These are phyloP conservation scores for Parnassius orleans DNA, from an alignment of 2,888 invertebrate genomes.

Conservation along the genomic window DNA sequence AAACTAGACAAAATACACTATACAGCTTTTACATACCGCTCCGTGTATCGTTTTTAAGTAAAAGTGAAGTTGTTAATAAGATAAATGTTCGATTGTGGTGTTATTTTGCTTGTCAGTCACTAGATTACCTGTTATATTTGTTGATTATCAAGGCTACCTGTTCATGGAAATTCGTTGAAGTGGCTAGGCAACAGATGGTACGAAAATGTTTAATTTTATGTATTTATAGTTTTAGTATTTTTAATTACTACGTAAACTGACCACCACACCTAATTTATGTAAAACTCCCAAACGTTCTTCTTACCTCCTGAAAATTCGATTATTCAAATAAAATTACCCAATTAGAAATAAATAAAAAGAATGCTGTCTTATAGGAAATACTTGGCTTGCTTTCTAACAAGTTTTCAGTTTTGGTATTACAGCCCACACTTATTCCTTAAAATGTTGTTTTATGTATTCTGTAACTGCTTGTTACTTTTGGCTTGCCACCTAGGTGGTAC, in stretches of 20 bases:
- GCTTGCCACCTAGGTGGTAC: slow-evolving; percentile 8
- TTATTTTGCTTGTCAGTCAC: slow-evolving; percentile 28
- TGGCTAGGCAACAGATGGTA: slow-evolving; percentile 35
- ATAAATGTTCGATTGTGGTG: slow-evolving; percentile 31
- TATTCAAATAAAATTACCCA: not conserved
- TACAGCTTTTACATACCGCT: slow-evolving; percentile 36
- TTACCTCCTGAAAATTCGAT: not conserved
- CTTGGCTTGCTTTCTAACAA: slow-evolving; percentile 48
- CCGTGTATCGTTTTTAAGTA: slow-evolving; percentile 30
- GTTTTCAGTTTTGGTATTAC: slow-evolving; percentile 45
- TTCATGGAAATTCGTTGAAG: slow-evolving; percentile 34
- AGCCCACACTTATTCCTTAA: slow-evolving; percentile 23
- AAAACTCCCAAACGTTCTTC: no score
- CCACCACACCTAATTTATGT: no score
- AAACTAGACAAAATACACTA: slow-evolving; percentile 48
- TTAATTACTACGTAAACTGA: no score
- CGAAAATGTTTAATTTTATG: slow-evolving; percentile 20
- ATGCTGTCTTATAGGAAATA: slow-evolving; percentile 14
- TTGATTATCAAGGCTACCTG: slow-evolving; percentile 51
- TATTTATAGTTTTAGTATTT: not conserved
- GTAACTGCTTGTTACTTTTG: slow-evolving; percentile 5
- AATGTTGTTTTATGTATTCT: slow-evolving; percentile 16
- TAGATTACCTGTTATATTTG: slow-evolving; percentile 41
- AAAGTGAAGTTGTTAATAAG: slow-evolving; percentile 23
- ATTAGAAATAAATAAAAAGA: slow-evolving; percentile 9